A percentile compares a stretch with the other conserved stretches of the same genome.
These are phyloP conservation scores for Macrotis lagotis DNA, from an alignment of 2,113 vertebrate genomes.

Conservation along the genomic window DNA sequence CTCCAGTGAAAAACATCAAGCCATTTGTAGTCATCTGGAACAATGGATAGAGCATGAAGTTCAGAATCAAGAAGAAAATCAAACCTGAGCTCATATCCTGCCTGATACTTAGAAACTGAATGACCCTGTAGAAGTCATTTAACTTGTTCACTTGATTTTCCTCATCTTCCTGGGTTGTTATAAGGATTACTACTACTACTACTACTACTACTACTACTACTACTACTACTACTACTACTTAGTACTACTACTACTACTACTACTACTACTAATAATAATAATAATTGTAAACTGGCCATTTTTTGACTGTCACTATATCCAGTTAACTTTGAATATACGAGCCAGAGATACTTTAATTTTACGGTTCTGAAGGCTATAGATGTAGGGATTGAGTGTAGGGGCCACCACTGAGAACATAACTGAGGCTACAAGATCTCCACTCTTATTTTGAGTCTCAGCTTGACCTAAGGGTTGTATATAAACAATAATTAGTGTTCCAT, in stretches of 20 bases:
- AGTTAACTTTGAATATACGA: background rate
- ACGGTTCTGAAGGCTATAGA: background rate
- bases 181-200: background rate
- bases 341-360: background rate
- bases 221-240: background rate
- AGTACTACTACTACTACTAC: background rate
- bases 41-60: background rate
- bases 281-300: background rate
- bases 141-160: background rate
- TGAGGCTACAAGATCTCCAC: background rate
- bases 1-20: background rate
- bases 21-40: background rate
- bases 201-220: background rate
- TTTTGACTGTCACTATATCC: background rate
- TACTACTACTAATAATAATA: background rate
- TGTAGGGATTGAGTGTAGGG: background rate
- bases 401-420: background rate
- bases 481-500: conserved; percentile 28
- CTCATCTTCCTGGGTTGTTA: background rate
- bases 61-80: background rate
- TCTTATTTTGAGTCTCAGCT: background rate
- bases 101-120: background rate
- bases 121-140: background rate
- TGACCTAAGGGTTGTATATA: conserved; percentile 26
- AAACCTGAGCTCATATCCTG: background rate